phyloP scores from a whole-genome alignment of 1,140 invertebrate species.

The Euglossa dilemma region DNA sequence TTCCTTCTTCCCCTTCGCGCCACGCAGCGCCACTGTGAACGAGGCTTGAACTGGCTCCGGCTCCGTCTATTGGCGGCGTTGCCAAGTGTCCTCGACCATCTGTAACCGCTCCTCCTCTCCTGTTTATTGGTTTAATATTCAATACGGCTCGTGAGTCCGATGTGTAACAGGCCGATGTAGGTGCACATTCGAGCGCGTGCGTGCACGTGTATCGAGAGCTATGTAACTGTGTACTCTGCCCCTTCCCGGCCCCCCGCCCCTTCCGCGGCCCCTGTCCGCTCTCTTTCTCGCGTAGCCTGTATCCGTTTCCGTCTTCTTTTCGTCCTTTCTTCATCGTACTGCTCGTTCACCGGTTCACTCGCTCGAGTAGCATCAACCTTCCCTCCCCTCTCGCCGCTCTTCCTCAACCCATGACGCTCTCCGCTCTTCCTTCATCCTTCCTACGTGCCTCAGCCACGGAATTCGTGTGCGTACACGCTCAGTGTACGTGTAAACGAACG shows the following conservation, averaged over 20 bases:
- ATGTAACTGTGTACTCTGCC: constrained; percentile 38
- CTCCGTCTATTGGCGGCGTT: constrained; percentile 68
- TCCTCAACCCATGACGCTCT: background rate
- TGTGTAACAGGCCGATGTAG: constrained; percentile 65
- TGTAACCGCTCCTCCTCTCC: constrained; percentile 67
- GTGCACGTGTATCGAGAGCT: constrained; percentile 49
- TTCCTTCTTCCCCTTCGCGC: constrained; percentile 60
- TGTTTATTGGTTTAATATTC: constrained; percentile 75
- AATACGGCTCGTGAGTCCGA: constrained; percentile 68
- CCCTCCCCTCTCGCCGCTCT: background rate
- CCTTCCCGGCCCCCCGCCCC: background rate
- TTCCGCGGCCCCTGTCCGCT: background rate
- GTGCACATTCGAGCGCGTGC: constrained; percentile 50
- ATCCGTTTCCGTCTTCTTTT: constrained; percentile 44
- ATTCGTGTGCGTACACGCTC: background rate
- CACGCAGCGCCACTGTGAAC: constrained; percentile 61
- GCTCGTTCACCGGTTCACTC: constrained; percentile 26
- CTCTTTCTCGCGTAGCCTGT: constrained; percentile 35
- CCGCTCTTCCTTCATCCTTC: constrained; percentile 22
- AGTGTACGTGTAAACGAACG: constrained; percentile 9
- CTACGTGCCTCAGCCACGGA: background rate
- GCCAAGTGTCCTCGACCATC: constrained; percentile 72
- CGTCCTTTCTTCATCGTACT: constrained; percentile 27
- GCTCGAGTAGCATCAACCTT: constrained; percentile 27
- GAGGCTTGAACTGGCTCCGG: constrained; percentile 64